Conservation (phyloP, 2,797 vertebrate species). For the Sitta carolinensis region DNA sequence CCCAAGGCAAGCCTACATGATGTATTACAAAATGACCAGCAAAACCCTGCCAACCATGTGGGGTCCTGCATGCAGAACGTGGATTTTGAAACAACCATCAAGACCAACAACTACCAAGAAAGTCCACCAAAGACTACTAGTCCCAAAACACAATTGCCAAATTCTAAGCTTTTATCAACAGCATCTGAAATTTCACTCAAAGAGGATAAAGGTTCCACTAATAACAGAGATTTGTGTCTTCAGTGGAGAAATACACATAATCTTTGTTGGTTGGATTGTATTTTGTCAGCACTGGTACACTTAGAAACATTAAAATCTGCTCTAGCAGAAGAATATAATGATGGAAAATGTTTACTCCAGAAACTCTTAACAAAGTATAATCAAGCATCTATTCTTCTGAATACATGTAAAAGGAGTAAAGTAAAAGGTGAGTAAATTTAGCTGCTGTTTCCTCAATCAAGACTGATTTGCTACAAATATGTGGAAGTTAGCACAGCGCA, state of each 20-base stretch:
- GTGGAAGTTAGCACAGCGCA: neutral
- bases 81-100: constrained; percentile 12
- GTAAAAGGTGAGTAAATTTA: constrained; percentile 68
- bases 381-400: constrained; percentile 68
- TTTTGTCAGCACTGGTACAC: constrained; percentile 87
- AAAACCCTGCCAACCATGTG: neutral
- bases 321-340: neutral
- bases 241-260: constrained; percentile 86
- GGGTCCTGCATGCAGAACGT: neutral
- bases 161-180: neutral
- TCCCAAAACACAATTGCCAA: neutral
- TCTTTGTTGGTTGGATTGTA: constrained; percentile 90
- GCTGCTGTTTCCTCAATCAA: neutral
- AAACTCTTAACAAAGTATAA: constrained; percentile 79
- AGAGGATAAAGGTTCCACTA: neutral
- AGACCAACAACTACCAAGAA: neutral
- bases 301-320: constrained; percentile 74
- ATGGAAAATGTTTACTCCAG: constrained; percentile 74
- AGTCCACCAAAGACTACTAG: neutral
- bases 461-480: neutral
- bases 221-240: constrained; percentile 66
- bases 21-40: neutral
- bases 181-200: neutral
- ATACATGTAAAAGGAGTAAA: constrained; percentile 39
- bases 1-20: neutral